Percentiles rank a stretch among this genome's conserved stretches.
Conservation (phyloP, 1,140 invertebrate genomes). For the Stegodyphus dumicola region DNA sequence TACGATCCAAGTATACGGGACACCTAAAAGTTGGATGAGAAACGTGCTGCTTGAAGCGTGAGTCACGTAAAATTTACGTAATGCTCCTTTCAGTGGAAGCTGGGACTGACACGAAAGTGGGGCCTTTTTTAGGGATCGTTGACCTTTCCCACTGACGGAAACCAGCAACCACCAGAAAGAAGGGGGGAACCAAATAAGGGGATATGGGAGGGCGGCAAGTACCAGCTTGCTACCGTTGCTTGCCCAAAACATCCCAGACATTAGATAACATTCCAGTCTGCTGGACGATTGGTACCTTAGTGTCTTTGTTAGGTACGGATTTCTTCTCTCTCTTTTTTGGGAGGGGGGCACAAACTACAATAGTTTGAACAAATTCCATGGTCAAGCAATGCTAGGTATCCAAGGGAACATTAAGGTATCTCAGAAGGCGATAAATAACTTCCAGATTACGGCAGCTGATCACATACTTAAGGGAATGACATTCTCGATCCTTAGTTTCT, state of each 20-base stretch:
- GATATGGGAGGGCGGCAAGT: constrained; percentile 2
- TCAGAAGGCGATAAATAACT: constrained; percentile 20
- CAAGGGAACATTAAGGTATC: constrained; percentile 41
- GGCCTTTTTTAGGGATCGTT: constrained; percentile 35
- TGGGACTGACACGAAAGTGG: constrained; percentile 32
- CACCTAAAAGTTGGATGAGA: constrained; percentile 39
- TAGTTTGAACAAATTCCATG: constrained; percentile 45
- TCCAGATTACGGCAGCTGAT: constrained; percentile 17
- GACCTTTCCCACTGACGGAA: constrained; percentile 36
- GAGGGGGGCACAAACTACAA: constrained; percentile 29
- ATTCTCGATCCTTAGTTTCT: constrained; percentile 39
- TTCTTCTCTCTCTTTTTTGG: constrained; percentile 24
- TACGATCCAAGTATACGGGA: constrained; percentile 35
- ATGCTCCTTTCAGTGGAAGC: constrained; percentile 28
- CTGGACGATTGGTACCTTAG: background rate
- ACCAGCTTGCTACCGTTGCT: constrained; percentile 2
- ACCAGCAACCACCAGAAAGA: constrained; percentile 44
- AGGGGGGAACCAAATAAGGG: constrained; percentile 33
- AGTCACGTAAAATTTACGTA: constrained; percentile 57
- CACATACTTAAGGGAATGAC: constrained; percentile 1
- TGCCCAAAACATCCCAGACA: constrained; percentile 35
- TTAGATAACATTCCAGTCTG: constrained; percentile 45
- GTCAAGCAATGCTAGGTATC: constrained; percentile 16
- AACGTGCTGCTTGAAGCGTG: constrained; percentile 35
- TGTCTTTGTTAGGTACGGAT: constrained; percentile 15